Conservation (phyloP, 2,797 vertebrate species). For the Otolemur crassicaudatus region DNA sequence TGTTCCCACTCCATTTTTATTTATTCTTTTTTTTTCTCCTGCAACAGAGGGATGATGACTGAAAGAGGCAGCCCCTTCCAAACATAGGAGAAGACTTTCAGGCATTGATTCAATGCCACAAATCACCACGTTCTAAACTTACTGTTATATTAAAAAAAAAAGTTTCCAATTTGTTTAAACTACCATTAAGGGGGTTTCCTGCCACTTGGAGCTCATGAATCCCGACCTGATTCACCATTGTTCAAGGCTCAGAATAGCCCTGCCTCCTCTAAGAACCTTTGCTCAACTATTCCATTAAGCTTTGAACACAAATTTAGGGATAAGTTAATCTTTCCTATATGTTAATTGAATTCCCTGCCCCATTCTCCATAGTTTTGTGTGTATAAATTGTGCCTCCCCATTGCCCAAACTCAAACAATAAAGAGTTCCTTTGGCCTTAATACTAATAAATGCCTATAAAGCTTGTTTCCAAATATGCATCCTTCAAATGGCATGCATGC, state of each 20-base stretch:
- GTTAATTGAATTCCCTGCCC: not conserved
- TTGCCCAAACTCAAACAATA: not conserved
- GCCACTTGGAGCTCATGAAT: not conserved
- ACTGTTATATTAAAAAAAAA: not conserved
- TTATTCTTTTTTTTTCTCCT: not conserved
- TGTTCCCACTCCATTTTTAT: not conserved
- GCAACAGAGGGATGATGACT: too few species aligned
- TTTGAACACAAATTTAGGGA: not conserved
- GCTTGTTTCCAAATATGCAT: not conserved
- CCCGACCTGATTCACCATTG: not conserved
- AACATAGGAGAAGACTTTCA: not conserved
- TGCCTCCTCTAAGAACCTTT: not conserved
- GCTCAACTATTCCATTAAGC: not conserved
- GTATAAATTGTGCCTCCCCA: not conserved
- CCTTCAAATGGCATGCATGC: not conserved
- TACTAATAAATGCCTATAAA: not conserved
- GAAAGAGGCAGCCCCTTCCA: not conserved
- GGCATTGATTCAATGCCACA: not conserved
- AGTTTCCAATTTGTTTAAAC: not conserved
- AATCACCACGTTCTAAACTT: not conserved
- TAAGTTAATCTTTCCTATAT: not conserved
- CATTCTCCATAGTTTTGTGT: not conserved
- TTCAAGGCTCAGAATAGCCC: not conserved
- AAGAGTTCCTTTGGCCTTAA: not conserved
- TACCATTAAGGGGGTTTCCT: not conserved